phyloP scores from a whole-genome alignment of 2,113 vertebrate genomes.

The Ahaetulla prasina region DNA sequence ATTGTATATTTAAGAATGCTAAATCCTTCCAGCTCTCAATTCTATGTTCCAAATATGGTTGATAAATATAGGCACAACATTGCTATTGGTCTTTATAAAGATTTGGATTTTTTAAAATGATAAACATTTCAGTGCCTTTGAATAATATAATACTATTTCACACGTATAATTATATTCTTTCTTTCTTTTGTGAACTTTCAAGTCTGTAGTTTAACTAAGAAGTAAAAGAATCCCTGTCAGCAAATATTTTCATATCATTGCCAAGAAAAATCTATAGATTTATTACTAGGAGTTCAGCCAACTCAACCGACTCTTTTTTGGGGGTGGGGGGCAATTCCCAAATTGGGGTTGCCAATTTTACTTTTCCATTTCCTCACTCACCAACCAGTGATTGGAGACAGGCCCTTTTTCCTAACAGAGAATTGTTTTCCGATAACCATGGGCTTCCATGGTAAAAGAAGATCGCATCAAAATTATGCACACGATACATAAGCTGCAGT shows the following conservation, averaged over 20 bases:
- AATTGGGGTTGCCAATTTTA: background rate
- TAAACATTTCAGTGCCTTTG: no score
- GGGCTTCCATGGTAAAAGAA: background rate
- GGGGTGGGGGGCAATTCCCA: background rate
- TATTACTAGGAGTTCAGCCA: background rate
- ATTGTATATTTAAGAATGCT: background rate
- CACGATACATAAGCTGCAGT: background rate
- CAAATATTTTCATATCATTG: background rate
- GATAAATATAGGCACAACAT: background rate
- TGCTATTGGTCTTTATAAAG: conserved; percentile 17
- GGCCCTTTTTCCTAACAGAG: background rate
- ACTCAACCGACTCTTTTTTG: background rate
- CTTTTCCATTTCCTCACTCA: background rate
- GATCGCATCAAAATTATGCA: background rate
- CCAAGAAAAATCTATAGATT: background rate
- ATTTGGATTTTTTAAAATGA: background rate
- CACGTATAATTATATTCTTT: background rate
- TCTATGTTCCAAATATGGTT: background rate
- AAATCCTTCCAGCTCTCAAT: background rate
- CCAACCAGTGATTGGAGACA: background rate
- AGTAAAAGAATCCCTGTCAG: background rate
- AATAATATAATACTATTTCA: background rate
- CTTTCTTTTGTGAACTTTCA: background rate
- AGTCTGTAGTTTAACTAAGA: background rate
- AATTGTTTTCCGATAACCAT: background rate